Conservation (phyloP, 2,113 vertebrate genomes). For the Aldabrachelys gigantea region DNA sequence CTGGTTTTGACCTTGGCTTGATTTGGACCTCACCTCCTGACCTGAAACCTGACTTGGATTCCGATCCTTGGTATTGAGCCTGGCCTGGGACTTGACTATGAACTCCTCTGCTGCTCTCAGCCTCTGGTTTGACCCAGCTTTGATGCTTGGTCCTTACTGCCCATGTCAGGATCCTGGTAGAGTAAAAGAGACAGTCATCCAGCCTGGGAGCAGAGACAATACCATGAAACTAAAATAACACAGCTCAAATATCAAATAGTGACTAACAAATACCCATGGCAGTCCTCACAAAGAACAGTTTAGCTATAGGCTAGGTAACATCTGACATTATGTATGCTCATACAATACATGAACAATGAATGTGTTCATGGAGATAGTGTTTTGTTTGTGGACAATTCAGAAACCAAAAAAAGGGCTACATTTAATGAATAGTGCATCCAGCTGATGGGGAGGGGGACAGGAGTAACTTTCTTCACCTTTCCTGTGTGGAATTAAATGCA, state of each 20-base stretch:
- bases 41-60: too few relatives aligned
- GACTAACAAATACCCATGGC: background rate
- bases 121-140: too few relatives aligned
- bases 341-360: background rate
- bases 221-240: accelerated
- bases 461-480: background rate
- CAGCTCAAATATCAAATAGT: background rate
- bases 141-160: too few relatives aligned
- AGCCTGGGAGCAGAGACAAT: background rate
- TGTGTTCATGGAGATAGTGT: accelerated
- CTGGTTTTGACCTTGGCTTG: too few relatives aligned
- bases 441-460: background rate
- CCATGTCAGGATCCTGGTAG: background rate
- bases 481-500: background rate
- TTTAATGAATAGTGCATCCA: background rate
- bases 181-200: background rate
- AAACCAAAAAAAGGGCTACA: background rate
- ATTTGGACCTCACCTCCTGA: too few relatives aligned
- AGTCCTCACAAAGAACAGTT: background rate
- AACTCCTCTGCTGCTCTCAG: too few relatives aligned
- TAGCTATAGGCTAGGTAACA: background rate
- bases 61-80: too few relatives aligned
- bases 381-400: background rate
- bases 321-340: background rate
- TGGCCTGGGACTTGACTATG: too few relatives aligned